Evolutionary conservation across 2,888 invertebrate species (phyloP).

Genomic region (Pheosia gnoma): DNA sequence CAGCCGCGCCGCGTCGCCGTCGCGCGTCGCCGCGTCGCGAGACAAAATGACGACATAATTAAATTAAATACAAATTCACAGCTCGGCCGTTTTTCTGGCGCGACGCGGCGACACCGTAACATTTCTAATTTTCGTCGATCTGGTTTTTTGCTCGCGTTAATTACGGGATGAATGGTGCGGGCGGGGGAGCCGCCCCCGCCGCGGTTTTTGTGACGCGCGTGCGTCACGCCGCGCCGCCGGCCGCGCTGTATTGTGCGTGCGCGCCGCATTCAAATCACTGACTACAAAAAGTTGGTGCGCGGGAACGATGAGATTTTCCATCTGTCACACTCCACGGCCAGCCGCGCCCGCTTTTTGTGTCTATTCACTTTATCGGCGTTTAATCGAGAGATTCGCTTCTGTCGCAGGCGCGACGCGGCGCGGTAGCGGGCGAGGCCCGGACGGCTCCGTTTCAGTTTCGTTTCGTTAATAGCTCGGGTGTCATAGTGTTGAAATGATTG

Average conservation of each 20-base stretch:
- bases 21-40: conserved; percentile 28
- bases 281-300: conserved; percentile 38
- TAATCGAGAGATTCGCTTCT: conserved; percentile 29
- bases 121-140: conserved; percentile 76
- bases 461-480: conserved; percentile 13
- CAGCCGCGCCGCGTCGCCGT: conserved; percentile 8
- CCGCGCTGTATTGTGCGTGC: conserved; percentile 22
- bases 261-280: conserved; percentile 52
- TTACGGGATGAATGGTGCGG: conserved; percentile 73
- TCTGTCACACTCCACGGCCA: conserved; percentile 50
- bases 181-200: conserved; percentile 18
- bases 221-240: conserved; percentile 62
- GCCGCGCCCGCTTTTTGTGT: conserved; percentile 39
- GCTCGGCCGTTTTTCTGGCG: conserved; percentile 59
- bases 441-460: conserved; percentile 15
- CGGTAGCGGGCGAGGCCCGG: conserved; percentile 16
- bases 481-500: conserved; percentile 5
- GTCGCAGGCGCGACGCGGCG: conserved; percentile 16
- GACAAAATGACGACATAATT: conserved; percentile 71
- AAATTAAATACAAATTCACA: conserved; percentile 71
- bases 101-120: conserved; percentile 64
- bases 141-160: conserved; percentile 76
- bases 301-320: conserved; percentile 43
- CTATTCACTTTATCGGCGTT: conserved; percentile 25
- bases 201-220: conserved; percentile 63